phyloP scores from a whole-genome alignment of 2,888 invertebrate genomes.

The Chironomus tentans region DNA sequence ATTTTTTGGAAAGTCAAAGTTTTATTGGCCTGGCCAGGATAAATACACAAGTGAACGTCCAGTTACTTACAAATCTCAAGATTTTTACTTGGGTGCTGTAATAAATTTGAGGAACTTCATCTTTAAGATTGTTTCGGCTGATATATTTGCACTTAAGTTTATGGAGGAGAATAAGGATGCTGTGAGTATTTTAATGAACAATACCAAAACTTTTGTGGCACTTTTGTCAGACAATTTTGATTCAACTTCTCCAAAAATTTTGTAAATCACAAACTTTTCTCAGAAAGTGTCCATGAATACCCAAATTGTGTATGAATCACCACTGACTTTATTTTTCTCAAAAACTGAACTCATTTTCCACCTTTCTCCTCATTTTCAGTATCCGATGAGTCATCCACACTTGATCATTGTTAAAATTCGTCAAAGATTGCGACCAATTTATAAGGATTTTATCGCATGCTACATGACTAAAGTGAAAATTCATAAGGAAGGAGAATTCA shows the following conservation, averaged over 20 bases:
- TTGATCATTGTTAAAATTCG: slow-evolving; percentile 66
- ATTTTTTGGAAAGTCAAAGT: slow-evolving; percentile 58
- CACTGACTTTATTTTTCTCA: too few relatives aligned
- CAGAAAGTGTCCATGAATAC: slow-evolving; percentile 37
- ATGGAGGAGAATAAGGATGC: slow-evolving; percentile 78
- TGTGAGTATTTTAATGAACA: slow-evolving; percentile 28
- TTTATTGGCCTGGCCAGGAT: slow-evolving; percentile 65
- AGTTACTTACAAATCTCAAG: slow-evolving; percentile 61
- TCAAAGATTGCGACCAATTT: slow-evolving; percentile 55
- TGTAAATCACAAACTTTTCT: slow-evolving; percentile 30
- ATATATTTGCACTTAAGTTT: slow-evolving; percentile 77
- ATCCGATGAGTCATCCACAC: slow-evolving; percentile 62
- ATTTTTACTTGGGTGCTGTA: slow-evolving; percentile 77
- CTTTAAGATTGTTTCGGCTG: slow-evolving; percentile 71
- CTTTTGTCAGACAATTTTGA: too few relatives aligned
- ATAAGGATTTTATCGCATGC: slow-evolving; percentile 66
- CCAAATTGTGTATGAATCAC: too few relatives aligned
- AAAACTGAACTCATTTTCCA: too few relatives aligned
- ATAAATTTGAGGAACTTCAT: slow-evolving; percentile 67
- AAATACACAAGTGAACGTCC: slow-evolving; percentile 63
- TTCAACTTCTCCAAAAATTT: not conserved
- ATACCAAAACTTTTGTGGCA: too few relatives aligned
- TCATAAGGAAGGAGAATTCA: slow-evolving; percentile 29
- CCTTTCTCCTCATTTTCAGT: slow-evolving; percentile 34
- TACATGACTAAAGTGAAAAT: slow-evolving; percentile 48